Percentiles rank a stretch among this genome's conserved stretches.
Conservation (phyloP, 1,140 invertebrate species). For the Rhizoglyphus robini region DNA sequence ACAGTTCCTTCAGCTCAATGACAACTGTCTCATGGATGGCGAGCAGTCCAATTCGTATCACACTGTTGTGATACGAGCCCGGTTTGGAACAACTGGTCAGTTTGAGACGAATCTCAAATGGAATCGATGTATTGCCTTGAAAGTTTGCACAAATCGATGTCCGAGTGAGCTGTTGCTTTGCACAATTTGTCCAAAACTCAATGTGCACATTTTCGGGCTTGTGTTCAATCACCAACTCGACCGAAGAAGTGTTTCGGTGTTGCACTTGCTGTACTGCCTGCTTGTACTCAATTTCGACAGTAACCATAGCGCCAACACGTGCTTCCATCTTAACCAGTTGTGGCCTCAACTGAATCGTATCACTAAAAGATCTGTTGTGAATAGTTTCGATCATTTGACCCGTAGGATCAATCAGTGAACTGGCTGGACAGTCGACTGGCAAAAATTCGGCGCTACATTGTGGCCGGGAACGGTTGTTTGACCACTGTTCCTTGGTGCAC, state of each 20-base stretch:
- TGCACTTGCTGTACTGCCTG: constrained; percentile 39
- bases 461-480: background rate
- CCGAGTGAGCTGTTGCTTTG: background rate
- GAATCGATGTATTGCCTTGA: background rate
- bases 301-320: background rate
- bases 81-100: constrained; percentile 14
- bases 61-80: constrained; percentile 34
- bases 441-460: background rate
- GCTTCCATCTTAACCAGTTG: background rate
- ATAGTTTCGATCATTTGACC: background rate
- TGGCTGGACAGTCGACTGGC: background rate
- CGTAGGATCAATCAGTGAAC: background rate
- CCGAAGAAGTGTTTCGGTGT: constrained; percentile 12
- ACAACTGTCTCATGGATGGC: constrained; percentile 70
- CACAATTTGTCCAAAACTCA: constrained; percentile 14
- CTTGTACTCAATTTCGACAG: constrained; percentile 35
- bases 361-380: background rate
- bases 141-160: background rate
- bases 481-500: background rate
- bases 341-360: background rate
- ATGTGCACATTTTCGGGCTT: constrained; percentile 10
- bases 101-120: constrained; percentile 17
- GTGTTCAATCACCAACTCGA: constrained; percentile 6
- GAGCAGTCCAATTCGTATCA: constrained; percentile 69
- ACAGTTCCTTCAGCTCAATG: constrained; percentile 59